phyloP scores from a whole-genome alignment of 2,888 invertebrate genomes.

The Patella depressa region DNA sequence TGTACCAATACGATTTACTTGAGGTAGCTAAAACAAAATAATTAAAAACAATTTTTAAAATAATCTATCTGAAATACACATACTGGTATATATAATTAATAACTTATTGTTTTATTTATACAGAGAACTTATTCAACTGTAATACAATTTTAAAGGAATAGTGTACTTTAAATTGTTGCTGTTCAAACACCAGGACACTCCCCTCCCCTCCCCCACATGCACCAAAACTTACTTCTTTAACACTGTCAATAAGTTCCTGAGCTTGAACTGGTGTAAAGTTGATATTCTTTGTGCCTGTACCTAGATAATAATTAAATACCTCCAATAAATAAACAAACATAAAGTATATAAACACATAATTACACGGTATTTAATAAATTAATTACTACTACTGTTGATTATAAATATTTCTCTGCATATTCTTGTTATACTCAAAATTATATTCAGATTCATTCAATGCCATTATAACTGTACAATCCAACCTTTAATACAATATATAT shows the following conservation, averaged over 20 bases:
- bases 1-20: slow-evolving; percentile 84
- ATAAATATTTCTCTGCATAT: neutral
- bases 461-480: too few species aligned
- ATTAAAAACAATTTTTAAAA: slow-evolving; percentile 1
- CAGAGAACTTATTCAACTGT: too few species aligned
- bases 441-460: too few species aligned
- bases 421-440: neutral
- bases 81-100: too few species aligned
- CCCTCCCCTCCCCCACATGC: too few species aligned
- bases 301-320: neutral
- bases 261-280: neutral
- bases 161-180: too few species aligned
- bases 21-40: slow-evolving; percentile 67
- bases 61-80: too few species aligned
- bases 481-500: too few species aligned
- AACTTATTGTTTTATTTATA: too few species aligned
- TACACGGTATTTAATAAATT: slow-evolving; percentile 22
- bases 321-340: neutral
- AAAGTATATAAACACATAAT: neutral
- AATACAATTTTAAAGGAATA: too few species aligned
- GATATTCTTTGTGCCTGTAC: neutral
- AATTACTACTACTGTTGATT: slow-evolving; percentile 5
- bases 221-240: slow-evolving; percentile 46
- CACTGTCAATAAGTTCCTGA: slow-evolving; percentile 39
- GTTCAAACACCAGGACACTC: too few species aligned